These are phyloP conservation scores for Marasmarcha lunaedactyla DNA, from an alignment of 2,888 invertebrate genomes.

Conservation along the genomic window DNA sequence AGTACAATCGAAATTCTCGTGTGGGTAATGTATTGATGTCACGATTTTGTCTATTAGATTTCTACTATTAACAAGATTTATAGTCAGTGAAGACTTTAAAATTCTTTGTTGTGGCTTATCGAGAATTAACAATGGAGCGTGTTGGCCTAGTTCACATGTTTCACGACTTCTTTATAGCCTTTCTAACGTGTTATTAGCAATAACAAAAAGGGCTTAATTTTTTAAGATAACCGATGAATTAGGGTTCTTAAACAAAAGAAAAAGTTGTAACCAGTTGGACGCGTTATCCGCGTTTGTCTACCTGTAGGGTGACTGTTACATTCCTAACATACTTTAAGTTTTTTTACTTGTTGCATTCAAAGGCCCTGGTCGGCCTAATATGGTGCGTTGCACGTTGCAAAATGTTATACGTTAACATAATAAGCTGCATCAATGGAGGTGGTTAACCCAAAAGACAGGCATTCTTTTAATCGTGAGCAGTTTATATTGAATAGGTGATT, in stretches of 20 bases:
- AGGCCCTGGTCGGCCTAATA: constrained; percentile 2
- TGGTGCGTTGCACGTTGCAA: background rate
- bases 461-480: background rate
- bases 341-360: constrained; percentile 5
- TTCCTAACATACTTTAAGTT: constrained; percentile 23
- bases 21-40: background rate
- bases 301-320: constrained; percentile 26
- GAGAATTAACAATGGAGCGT: background rate
- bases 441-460: background rate
- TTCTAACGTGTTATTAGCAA: background rate
- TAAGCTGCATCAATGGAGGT: background rate
- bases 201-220: background rate
- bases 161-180: background rate
- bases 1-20: background rate
- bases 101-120: background rate
- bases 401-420: constrained; percentile 1
- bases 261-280: constrained; percentile 21
- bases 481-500: background rate
- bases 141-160: background rate
- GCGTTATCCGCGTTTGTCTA: constrained; percentile 19
- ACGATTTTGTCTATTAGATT: background rate
- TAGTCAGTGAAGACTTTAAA: background rate
- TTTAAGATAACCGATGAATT: constrained; percentile 11
- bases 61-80: constrained; percentile 1
- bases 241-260: constrained; percentile 15